Percentiles rank a stretch among this genome's conserved stretches.
phyloP scores from a whole-genome alignment of 2,113 vertebrate species.

The Toxotes chatareus region DNA sequence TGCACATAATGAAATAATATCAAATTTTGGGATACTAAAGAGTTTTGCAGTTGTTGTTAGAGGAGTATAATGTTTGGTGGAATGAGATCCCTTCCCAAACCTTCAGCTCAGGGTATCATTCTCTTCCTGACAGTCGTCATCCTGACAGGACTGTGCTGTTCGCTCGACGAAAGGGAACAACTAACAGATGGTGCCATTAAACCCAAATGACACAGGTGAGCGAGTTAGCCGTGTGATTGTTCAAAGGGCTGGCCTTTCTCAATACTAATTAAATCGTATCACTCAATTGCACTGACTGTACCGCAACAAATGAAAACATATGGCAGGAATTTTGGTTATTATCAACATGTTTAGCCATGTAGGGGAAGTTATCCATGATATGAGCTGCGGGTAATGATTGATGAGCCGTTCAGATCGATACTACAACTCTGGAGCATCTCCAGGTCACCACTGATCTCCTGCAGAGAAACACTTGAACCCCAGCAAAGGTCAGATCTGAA shows the following conservation, averaged over 20 bases:
- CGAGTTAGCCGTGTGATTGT: background rate
- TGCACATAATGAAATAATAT: background rate
- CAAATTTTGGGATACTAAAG: background rate
- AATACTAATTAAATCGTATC: slow-evolving; percentile 16
- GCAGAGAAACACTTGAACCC: background rate
- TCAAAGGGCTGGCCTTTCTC: slow-evolving; percentile 5
- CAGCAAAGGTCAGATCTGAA: background rate
- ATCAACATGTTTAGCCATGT: background rate
- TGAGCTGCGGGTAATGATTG: background rate
- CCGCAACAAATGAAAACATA: background rate
- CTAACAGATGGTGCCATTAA: slow-evolving; percentile 42
- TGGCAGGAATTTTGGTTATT: background rate
- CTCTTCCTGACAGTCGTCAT: background rate
- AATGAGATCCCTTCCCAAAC: background rate
- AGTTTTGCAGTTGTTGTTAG: background rate
- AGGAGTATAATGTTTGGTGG: background rate
- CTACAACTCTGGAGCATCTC: background rate
- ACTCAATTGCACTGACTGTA: background rate
- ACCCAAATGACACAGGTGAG: slow-evolving; percentile 3
- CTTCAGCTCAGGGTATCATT: background rate
- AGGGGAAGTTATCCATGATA: background rate
- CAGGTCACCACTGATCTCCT: background rate
- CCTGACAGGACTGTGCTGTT: background rate
- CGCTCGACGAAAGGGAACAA: background rate
- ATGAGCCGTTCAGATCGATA: background rate